A percentile compares a stretch with the other conserved stretches of the same genome.
Conservation (phyloP, 2,888 invertebrate genomes). For the Seladonia tumulorum region DNA sequence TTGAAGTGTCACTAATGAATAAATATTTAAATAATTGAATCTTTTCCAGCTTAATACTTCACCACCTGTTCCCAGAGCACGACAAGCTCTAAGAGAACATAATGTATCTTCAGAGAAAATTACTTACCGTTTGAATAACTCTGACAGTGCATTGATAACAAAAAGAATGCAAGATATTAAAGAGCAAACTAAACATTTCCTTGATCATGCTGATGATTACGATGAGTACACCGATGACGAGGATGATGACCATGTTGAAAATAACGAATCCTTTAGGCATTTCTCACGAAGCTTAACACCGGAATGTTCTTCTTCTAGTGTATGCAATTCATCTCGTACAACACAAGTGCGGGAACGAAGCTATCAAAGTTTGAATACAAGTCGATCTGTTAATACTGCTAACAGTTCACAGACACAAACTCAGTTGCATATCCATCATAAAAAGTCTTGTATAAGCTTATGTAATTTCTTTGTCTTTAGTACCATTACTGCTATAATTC, state of each 20-base stretch:
- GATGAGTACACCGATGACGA: background rate
- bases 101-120: background rate
- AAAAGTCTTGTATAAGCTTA: background rate
- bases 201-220: background rate
- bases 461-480: background rate
- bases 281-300: background rate
- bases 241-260: slow-evolving; percentile 13
- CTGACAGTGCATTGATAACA: background rate
- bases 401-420: background rate
- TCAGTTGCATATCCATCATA: background rate
- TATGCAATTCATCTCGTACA: background rate
- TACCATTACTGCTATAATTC: background rate
- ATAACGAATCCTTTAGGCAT: background rate
- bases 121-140: background rate
- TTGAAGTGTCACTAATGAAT: background rate
- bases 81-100: slow-evolving; percentile 25
- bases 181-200: background rate
- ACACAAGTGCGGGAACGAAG: background rate
- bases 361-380: background rate
- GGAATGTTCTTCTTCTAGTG: background rate
- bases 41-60: slow-evolving; percentile 29
- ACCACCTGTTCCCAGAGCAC: slow-evolving; percentile 41
- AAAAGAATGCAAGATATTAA: background rate
- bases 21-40: background rate
- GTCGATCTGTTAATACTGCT: background rate